Base-by-base conservation (phyloP, 2,113 vertebrate genomes). In the Sander vitreus region DNA sequence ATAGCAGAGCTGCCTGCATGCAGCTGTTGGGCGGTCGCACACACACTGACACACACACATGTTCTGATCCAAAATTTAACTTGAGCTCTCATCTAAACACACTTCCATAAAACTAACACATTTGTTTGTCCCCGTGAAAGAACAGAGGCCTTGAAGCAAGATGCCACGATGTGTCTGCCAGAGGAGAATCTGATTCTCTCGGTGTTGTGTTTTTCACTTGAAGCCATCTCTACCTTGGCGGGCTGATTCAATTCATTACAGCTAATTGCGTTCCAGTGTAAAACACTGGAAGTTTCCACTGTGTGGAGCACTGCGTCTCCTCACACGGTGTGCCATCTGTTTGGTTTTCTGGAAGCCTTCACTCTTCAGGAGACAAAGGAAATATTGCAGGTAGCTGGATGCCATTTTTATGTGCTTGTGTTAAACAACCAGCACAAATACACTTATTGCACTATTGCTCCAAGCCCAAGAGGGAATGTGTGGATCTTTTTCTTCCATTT, bases 231-330 rank as follows among this genome's bases (percentile, higher is more conserved):
- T 82, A 73, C 85, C 80, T 78, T 48, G 23, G 47, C 73, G 58
- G 73, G 21, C 3, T 86, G 71, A 91, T 85, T 88, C 54, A 81
- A 89, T 91, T 89, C 51, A 78, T 86, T 77, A 80, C 7, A 36
- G 25, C 6, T 71, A 75, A 74, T 88, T 58, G 51, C 50, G 57
- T 85, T n/a, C n/a, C 62, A 36, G 54, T 15, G 64, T 78, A 63
- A 84, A 89, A 80, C 60, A 70, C 58, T 71, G 45, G 81, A 89
- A 84, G 73, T 88, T 90, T 83, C 85, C 69, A 83, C 47, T 36
- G 47, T 47, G 65, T 55, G 47, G 30, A 70, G 59, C 33, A 15
- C 27, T 68, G 16, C 14, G 9, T 64, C 43, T 80, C 16, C 55
- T 77, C 76, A 43, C 73, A 36, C 36, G 39, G 45, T 76, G 0